Conservation (phyloP, 2,113 vertebrate species). For the Tautogolabrus adspersus region DNA sequence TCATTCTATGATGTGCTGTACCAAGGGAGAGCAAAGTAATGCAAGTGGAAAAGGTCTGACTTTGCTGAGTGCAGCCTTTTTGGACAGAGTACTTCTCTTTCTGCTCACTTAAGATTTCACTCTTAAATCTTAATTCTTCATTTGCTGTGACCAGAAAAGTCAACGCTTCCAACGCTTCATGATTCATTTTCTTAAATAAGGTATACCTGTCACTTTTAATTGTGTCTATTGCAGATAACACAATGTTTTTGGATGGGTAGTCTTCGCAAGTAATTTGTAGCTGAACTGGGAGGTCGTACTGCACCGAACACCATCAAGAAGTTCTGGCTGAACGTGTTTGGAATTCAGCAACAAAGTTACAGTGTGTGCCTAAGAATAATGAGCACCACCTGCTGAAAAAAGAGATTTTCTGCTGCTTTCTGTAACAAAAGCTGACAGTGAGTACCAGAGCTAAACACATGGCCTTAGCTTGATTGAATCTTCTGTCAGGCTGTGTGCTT, state of each 20-base stretch:
- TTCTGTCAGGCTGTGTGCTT: neutral
- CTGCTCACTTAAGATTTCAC: neutral
- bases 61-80: slow-evolving; percentile 41
- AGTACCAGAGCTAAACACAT: slow-evolving; percentile 13
- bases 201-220: neutral
- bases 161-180: neutral
- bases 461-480: neutral
- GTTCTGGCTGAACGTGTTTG: slow-evolving; percentile 10
- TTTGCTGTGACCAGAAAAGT: slow-evolving; percentile 25
- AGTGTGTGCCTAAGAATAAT: slow-evolving; percentile 11
- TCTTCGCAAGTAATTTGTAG: slow-evolving; percentile 1
- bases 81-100: slow-evolving; percentile 23
- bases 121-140: slow-evolving; percentile 29
- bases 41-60: slow-evolving; percentile 18
- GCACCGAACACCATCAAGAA: neutral
- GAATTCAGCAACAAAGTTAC: slow-evolving; percentile 3
- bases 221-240: neutral
- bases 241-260: neutral
- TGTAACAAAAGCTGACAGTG: neutral
- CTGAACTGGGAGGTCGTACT: neutral
- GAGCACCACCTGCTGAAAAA: slow-evolving; percentile 9
- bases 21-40: slow-evolving; percentile 20
- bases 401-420: neutral
- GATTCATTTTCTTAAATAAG: neutral
- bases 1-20: slow-evolving; percentile 6